Evolutionary conservation across 1,140 invertebrate species (phyloP).

Genomic region (Rhopalosiphum padi): DNA sequence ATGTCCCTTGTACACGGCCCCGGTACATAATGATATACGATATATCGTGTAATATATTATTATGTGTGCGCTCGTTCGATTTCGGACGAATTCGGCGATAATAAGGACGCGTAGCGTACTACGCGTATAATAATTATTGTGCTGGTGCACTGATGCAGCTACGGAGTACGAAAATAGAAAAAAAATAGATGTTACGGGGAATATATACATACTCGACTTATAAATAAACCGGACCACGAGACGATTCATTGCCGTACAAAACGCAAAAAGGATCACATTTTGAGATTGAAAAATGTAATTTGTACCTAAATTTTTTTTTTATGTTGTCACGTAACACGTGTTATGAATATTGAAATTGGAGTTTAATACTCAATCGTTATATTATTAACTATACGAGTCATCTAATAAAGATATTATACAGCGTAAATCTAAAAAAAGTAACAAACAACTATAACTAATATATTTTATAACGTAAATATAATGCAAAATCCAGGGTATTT

Average conservation of each 20-base stretch:
- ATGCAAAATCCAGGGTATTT: background rate
- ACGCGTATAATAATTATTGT: background rate
- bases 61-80: background rate
- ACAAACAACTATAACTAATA: no score
- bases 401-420: background rate
- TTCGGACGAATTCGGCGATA: background rate
- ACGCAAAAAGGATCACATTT: background rate
- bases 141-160: background rate
- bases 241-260: background rate
- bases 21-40: background rate
- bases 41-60: background rate
- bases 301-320: background rate
- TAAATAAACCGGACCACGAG: background rate
- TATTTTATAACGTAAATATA: background rate
- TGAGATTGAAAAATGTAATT: background rate
- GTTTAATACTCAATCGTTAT: background rate
- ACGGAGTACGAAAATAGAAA: background rate
- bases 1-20: background rate
- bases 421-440: background rate
- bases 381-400: background rate
- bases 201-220: background rate
- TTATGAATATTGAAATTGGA: background rate
- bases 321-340: background rate
- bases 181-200: background rate
- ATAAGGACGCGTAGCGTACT: background rate